Percentiles rank a stretch among this genome's conserved stretches.
phyloP scores from a whole-genome alignment of 2,888 invertebrate species.

The Acrobasis suavella region DNA sequence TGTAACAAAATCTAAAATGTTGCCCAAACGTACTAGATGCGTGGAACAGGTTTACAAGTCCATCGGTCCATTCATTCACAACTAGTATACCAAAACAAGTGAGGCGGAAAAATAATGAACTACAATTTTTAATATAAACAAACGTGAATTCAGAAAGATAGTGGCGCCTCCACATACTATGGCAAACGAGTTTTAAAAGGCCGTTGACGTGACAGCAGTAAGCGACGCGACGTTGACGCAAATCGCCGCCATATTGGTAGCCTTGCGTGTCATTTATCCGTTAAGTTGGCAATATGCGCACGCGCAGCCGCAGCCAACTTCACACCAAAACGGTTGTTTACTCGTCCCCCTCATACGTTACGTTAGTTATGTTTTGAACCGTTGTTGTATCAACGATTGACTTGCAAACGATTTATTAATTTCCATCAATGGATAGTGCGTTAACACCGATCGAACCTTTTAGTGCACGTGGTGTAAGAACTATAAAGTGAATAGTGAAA shows the following conservation, averaged over 20 bases:
- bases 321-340: constrained; percentile 56
- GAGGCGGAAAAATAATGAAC: too few relatives aligned
- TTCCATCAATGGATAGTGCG: constrained; percentile 54
- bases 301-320: constrained; percentile 55
- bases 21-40: constrained; percentile 38
- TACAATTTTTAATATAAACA: too few relatives aligned
- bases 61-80: constrained; percentile 52
- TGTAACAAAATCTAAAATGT: constrained; percentile 18
- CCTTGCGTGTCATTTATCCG: constrained; percentile 33
- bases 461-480: constrained; percentile 33
- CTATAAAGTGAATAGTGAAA: constrained; percentile 24
- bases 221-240: constrained; percentile 17
- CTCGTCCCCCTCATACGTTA: constrained; percentile 55
- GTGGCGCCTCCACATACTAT: too few relatives aligned
- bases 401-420: constrained; percentile 38
- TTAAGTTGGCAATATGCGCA: constrained; percentile 48
- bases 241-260: constrained; percentile 41
- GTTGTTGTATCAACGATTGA: constrained; percentile 42
- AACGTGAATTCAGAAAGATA: too few relatives aligned
- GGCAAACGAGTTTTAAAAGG: constrained; percentile 37
- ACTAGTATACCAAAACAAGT: too few relatives aligned
- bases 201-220: constrained; percentile 53
- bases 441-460: constrained; percentile 28
- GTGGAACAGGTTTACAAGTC: constrained; percentile 55
- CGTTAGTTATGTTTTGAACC: constrained; percentile 70